These are phyloP conservation scores for Choristoneura rosaceana DNA, from an alignment of 2,888 invertebrate species.

Conservation along the genomic window DNA sequence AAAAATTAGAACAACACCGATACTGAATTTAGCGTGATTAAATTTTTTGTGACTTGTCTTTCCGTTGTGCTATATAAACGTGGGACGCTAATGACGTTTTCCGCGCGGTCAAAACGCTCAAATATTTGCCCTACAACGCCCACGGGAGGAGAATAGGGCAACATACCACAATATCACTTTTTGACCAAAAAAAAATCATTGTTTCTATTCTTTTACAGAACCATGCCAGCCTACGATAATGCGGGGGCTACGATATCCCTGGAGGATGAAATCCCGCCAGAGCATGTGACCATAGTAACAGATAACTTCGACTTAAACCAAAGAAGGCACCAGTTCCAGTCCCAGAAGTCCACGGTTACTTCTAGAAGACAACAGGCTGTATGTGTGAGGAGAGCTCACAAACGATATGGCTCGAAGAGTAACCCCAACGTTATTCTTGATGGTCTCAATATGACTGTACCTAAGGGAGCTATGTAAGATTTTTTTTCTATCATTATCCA, in stretches of 20 bases:
- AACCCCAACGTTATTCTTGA: slow-evolving; percentile 93
- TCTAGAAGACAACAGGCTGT: slow-evolving; percentile 92
- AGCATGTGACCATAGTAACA: slow-evolving; percentile 47
- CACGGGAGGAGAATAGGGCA: no score
- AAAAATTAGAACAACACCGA: no score
- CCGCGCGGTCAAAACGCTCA: no score
- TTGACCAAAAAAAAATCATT: not conserved
- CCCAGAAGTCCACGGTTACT: slow-evolving; percentile 89
- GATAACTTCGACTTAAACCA: slow-evolving; percentile 3
- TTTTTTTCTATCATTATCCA: not conserved
- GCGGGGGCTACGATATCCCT: slow-evolving; percentile 80
- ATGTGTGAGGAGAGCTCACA: slow-evolving; percentile 93
- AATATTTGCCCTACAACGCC: no score
- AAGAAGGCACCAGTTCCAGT: slow-evolving; percentile 61
- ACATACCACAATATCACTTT: no score
- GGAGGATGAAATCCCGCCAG: slow-evolving; percentile 65
- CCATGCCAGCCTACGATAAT: slow-evolving; percentile 81
- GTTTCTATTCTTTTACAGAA: slow-evolving; percentile 52
- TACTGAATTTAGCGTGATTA: no score
- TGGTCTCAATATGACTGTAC: slow-evolving; percentile 96
- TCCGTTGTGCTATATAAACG: no score
- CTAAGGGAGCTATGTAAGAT: slow-evolving; percentile 94
- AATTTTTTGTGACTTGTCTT: no score
- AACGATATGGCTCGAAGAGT: slow-evolving; percentile 92
- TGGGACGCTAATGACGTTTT: no score